Percentiles rank a stretch among this genome's conserved stretches.
phyloP scores from a whole-genome alignment of 1,140 invertebrate genomes.

The Drosophila willistoni region DNA sequence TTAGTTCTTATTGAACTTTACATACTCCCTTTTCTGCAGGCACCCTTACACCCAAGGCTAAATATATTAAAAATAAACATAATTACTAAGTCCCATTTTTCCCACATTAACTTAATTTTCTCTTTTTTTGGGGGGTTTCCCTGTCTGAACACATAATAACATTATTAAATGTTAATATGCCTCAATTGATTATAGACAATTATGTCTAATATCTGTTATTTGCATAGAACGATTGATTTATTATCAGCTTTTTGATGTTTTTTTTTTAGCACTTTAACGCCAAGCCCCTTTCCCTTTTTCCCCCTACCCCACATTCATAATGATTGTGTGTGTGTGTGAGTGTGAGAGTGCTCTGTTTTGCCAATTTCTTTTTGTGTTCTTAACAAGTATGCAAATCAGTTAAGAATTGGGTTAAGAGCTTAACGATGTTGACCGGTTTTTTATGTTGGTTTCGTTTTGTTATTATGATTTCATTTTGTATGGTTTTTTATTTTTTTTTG shows the following conservation, averaged over 20 bases:
- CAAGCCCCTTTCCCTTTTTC: conserved; percentile 11
- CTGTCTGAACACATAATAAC: background rate
- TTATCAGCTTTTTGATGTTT: conserved; percentile 2
- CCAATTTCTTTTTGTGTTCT: conserved; percentile 25
- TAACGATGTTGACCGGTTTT: conserved; percentile 50
- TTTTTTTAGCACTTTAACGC: background rate
- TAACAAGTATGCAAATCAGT: conserved; percentile 52
- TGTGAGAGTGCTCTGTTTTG: conserved; percentile 29
- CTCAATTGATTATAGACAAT: background rate
- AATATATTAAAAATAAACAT: too few species aligned
- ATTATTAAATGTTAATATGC: background rate
- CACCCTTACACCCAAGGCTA: too few species aligned
- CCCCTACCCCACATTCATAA: conserved; percentile 26
- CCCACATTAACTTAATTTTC: background rate
- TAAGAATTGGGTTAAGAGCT: conserved; percentile 65
- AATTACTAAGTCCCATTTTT: too few species aligned
- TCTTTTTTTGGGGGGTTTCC: conserved; percentile 10
- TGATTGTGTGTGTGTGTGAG: background rate
- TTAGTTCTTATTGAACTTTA: too few species aligned
- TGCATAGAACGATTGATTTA: conserved; percentile 20
- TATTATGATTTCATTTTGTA: conserved; percentile 18
- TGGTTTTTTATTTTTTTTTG: background rate
- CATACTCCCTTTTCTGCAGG: too few species aligned
- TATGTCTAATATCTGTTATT: conserved; percentile 20
- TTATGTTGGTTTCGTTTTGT: conserved; percentile 20